A percentile compares a stretch with the other conserved stretches of the same genome.
phyloP scores from a whole-genome alignment of 2,113 vertebrate species.

The Planiliza haematocheilus region DNA sequence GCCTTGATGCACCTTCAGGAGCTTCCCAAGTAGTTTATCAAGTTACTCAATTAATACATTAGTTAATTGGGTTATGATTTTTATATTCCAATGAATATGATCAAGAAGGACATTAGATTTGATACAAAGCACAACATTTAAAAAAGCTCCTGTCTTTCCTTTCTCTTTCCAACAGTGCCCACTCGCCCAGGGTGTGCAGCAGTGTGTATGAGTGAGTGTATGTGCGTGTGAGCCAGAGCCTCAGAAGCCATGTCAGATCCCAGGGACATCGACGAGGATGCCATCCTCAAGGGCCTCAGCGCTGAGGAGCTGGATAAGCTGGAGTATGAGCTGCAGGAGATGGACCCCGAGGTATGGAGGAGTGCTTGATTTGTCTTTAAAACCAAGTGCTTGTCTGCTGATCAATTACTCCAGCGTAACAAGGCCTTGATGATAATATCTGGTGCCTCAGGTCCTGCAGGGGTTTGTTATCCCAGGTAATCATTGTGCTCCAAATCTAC shows the following conservation, averaged over 20 bases:
- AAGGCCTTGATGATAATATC: not conserved
- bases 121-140: not conserved
- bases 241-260: conserved; percentile 87
- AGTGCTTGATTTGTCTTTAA: not conserved
- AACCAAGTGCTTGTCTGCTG: not conserved
- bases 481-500: not conserved
- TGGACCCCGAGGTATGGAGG: conserved; percentile 93
- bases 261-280: conserved; percentile 96
- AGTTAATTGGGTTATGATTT: no score
- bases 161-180: conserved; percentile 25
- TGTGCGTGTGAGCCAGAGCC: conserved; percentile 63
- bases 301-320: conserved; percentile 90
- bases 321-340: conserved; percentile 91
- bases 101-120: not conserved
- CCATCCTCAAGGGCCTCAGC: conserved; percentile 91
- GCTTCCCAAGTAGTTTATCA: conserved; percentile 3
- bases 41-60: not conserved
- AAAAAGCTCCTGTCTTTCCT: not conserved
- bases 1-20: not conserved
- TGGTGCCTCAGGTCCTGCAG: not conserved
- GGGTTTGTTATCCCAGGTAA: not conserved
- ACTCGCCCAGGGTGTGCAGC: conserved; percentile 58
- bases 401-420: not conserved
- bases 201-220: conserved; percentile 69
- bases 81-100: not conserved